phyloP scores from a whole-genome alignment of 1,140 invertebrate species.

The Cotesia typhae region DNA sequence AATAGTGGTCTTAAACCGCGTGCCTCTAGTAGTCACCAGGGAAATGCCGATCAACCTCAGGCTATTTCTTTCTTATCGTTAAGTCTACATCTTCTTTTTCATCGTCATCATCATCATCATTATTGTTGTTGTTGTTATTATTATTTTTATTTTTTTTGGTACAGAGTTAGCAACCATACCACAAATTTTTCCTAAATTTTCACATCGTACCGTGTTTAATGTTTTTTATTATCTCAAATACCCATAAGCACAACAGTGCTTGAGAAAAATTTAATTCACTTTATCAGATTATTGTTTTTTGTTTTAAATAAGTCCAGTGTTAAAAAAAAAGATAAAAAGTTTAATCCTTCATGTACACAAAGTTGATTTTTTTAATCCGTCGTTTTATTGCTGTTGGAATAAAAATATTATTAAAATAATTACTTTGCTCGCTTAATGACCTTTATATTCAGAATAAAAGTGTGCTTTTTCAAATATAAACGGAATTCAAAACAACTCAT shows the following conservation, averaged over 20 bases:
- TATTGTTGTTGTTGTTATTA: neutral
- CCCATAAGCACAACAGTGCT: too few species aligned
- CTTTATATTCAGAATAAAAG: neutral
- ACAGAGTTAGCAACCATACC: neutral
- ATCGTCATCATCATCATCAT: constrained; percentile 31
- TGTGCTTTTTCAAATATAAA: constrained; percentile 3
- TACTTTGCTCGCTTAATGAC: neutral
- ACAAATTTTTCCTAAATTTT: constrained; percentile 10
- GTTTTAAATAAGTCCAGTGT: too few species aligned
- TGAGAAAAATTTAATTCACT: too few species aligned
- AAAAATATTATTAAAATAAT: neutral
- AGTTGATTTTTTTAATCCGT: too few species aligned
- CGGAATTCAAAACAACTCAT: neutral
- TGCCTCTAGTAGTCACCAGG: constrained; percentile 18
- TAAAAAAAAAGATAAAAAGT: too few species aligned
- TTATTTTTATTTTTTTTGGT: too few species aligned
- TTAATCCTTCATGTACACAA: too few species aligned
- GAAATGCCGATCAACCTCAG: constrained; percentile 32
- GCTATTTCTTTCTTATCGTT: constrained; percentile 28
- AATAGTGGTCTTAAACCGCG: constrained; percentile 46
- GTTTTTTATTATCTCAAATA: neutral
- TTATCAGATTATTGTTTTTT: too few species aligned
- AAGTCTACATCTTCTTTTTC: constrained; percentile 34
- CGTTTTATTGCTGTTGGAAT: too few species aligned
- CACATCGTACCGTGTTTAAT: neutral